Evolutionary conservation across 2,113 vertebrate species (phyloP).

Genomic region (Falco punctatus): DNA sequence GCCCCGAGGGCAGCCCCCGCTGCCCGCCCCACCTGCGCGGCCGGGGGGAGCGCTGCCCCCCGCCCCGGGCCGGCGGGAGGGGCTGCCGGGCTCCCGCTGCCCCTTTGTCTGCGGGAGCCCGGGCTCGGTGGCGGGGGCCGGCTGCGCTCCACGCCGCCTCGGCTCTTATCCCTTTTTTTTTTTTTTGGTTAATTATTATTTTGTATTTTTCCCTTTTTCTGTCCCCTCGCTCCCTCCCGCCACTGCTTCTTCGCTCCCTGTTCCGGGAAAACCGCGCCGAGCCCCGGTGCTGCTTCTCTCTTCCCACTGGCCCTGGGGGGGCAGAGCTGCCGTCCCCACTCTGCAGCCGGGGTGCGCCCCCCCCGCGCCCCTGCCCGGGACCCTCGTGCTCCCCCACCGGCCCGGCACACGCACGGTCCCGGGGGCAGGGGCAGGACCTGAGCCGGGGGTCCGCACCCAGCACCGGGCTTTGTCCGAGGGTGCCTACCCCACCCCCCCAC

Average conservation of each 20-base stretch:
- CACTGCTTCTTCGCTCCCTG: not conserved
- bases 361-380: too few relatives aligned
- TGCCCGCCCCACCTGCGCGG: not conserved
- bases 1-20: not conserved
- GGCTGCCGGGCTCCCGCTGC: constrained; percentile 71
- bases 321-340: too few relatives aligned
- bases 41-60: not conserved
- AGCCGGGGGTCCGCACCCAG: not conserved
- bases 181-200: constrained; percentile 46
- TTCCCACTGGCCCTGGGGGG: too few relatives aligned
- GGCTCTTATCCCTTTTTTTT: not conserved
- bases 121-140: not conserved
- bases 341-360: not conserved
- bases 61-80: not conserved
- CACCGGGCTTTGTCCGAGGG: not conserved
- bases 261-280: not conserved
- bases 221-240: not conserved
- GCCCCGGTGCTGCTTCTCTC: not conserved
- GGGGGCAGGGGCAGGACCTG: not conserved
- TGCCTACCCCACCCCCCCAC: accelerated
- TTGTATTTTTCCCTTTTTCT: too few relatives aligned
- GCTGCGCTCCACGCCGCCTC: not conserved
- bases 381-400: not conserved
- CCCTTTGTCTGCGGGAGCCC: constrained; percentile 64
- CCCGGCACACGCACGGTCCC: too few relatives aligned